These are phyloP conservation scores for Ochotona curzoniae DNA, from an alignment of 2,113 vertebrate genomes.

Conservation along the genomic window DNA sequence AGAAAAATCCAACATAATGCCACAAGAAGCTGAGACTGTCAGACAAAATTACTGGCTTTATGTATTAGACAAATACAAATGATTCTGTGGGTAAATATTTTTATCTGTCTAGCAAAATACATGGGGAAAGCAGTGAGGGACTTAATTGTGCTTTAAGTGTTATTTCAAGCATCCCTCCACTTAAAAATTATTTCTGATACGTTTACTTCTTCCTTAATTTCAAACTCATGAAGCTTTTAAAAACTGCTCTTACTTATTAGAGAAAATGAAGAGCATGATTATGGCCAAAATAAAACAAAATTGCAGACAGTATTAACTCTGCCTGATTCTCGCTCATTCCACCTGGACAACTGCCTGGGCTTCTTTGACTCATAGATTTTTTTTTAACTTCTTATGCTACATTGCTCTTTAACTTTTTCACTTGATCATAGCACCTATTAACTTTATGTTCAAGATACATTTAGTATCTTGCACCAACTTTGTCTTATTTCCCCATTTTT, in stretches of 20 bases:
- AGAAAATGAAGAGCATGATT: constrained; percentile 17
- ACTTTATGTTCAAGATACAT: neutral
- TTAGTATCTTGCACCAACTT: neutral
- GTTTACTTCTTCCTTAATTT: constrained; percentile 46
- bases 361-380: neutral
- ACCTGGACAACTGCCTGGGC: neutral
- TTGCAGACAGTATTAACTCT: neutral
- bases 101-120: constrained; percentile 24
- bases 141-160: constrained; percentile 46
- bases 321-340: neutral
- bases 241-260: constrained; percentile 20
- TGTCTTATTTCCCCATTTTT: neutral
- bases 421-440: neutral
- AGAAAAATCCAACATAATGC: constrained; percentile 27
- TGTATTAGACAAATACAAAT: constrained; percentile 48
- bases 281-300: constrained; percentile 12
- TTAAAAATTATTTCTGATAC: constrained; percentile 40
- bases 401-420: neutral
- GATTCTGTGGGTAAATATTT: constrained; percentile 61
- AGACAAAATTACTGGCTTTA: constrained; percentile 52
- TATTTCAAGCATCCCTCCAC: neutral
- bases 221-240: neutral
- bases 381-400: neutral
- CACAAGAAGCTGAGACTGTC: neutral
- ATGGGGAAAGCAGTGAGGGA: constrained; percentile 7